Base-by-base conservation (phyloP, 2,888 invertebrate genomes). In the Mimachlamys varia region DNA sequence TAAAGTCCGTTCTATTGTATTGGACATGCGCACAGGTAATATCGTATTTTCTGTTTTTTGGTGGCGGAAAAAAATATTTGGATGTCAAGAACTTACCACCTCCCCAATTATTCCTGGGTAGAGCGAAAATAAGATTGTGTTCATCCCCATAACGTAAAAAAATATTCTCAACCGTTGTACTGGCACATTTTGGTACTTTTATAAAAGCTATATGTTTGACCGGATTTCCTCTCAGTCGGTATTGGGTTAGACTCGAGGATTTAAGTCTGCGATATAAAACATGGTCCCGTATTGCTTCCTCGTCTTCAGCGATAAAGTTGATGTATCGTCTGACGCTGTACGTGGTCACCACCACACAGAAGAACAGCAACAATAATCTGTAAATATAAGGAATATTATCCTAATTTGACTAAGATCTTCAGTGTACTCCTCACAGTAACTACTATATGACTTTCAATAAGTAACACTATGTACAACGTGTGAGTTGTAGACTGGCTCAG, bases 131-230 rank as follows among this genome's bases (percentile, higher is more conserved):
- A 15, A 53, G 53, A 53, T 62, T 62, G 5, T 62, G 17, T 62
- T 62, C 62, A 22, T 62, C 62, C 22, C 62, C 62, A n/a, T 62
- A 62, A 17, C 62, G 62, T 22, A 62, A 22, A 62, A 62, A 62
- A 3, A 62, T 62, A 62, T 62, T 62, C n/a, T 62, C n/a, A 2
- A 62, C 62, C n/a, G 62, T 62, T 19, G 62, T 62, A n/a, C 62
- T 62, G 62, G 22, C 62, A 22, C n/a, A 22, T n/a, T 62, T 62
- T 22, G n/a, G n/a, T 62, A 62, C 7, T 10, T 62, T 62, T n/a
- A 62, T n/a, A 62, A 62, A 62, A 7, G 62, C 62, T 62, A 62
- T 62, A n/a, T 62, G 62, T n/a, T 62, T 62, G 62, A 62, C 22
- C 17, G 62, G 62, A 22, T 53, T 53, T 7, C 53, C 58, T 58